Evolutionary conservation across 2,888 invertebrate genomes (phyloP), one percentile per base, ranked within the genome.

Genomic region (Chymomyza procnemis): DNA sequence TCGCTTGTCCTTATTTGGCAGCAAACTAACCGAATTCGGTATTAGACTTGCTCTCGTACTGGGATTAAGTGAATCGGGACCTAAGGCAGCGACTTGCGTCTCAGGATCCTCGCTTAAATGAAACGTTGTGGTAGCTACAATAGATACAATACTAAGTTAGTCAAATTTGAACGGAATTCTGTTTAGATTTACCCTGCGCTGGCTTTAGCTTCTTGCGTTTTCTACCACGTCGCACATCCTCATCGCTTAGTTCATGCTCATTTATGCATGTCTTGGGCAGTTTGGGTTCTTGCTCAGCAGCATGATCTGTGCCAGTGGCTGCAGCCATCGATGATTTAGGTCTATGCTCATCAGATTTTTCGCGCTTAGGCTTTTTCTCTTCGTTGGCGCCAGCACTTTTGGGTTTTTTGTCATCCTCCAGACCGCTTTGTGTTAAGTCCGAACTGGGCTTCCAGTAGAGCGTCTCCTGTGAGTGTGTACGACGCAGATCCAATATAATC

Each of bases 401-500:
- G 0, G 89, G 79, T 48, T 90, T 89, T 57, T 82, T 80, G 14
- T 83, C 88, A 59, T 81, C 85, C 16, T 82, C 81, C 1, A 79
- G 60, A 21, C 79, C 78, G 61, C 86, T 75, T 89, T 92, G 74
- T 78, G 91, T 86, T 85, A 92, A 59, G 79, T 91, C 88, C 4
- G 91, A 91, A 46, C 91, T 91, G 21, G 92, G 92, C 70, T 92
- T 91, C 91, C 92, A 92, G 54, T 92, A 92, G 3, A 93, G 79
- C 4, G 92, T 92, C 84, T 93, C 93, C 88, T 92, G 91, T 3
- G 91, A 91, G 66, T 91, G 91, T 46, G 90, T 85, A n/a, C 90
- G 82, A 46, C 91, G 80, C 60, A 96, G 90, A 90, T 96, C 95
- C 54, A 96, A 89, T 16, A 96, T 94, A n/a, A 96, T 93, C 65